Evolutionary conservation across 2,888 invertebrate genomes (phyloP), one percentile per base, ranked within the genome.

Genomic region (Caenorhabditis japonica): DNA sequence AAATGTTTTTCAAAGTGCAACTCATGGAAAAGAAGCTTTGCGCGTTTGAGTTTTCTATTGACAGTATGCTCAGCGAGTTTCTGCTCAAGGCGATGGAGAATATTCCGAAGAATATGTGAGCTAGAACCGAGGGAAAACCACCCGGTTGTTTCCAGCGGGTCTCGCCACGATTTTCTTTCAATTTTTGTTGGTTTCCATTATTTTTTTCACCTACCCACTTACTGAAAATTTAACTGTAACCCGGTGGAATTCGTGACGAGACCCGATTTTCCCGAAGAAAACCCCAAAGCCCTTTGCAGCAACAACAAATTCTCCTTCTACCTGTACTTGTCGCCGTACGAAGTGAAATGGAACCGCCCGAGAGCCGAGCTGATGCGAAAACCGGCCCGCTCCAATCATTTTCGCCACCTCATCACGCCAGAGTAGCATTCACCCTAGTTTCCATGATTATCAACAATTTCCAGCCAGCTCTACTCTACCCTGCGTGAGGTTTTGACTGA

Each of bases 241-340:
- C n/a, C n/a, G n/a, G n/a, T n/a, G n/a, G n/a, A n/a, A n/a, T n/a
- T n/a, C n/a, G n/a, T n/a, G n/a, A n/a, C n/a, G n/a, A n/a, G n/a
- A n/a, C n/a, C n/a, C n/a, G n/a, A n/a, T n/a, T n/a, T n/a, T 25
- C 15, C 38, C 12, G 15, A 10, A 13, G 13, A 4, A 13, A 12
- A 15, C 38, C 7, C 38, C n/a, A n/a, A 4, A 12, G 2, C 7
- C 8, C 13, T 34, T 49, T 38, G 33, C 52, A 61, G 61, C 5
- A 21, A 52, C 0, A 61, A 61, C 27, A 43, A 52, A 13, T 61
- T 61, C 23, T 52, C 61, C 30, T 61, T 61, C 52, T 61, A 61
- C 44, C 41, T 52, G 4, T 61, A 43, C 34, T 34, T 44, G 13
- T 61, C 61, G 23, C 61, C 61, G 15, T 61, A 52, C 17, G 61